These are phyloP conservation scores for Cladorhizidae sp. DNA, from an alignment of 37 sponge, comb jelly and placozoan genomes.

Conservation along the genomic window DNA sequence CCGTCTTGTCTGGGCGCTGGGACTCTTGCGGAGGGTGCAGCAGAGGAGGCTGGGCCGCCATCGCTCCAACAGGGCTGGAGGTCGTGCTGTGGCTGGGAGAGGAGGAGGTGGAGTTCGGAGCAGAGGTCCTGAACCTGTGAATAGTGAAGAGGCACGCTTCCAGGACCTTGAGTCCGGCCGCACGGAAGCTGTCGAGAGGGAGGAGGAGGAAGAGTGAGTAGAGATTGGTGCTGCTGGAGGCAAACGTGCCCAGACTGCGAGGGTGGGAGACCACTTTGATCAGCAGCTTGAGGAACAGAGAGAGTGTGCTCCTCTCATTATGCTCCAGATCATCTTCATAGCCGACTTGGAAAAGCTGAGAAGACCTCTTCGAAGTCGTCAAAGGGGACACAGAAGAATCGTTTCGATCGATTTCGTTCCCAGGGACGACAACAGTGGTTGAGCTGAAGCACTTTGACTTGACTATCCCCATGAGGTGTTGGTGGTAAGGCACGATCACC, in stretches of 20 bases:
- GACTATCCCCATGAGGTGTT: slow-evolving; percentile 22
- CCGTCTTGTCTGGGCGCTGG: background rate
- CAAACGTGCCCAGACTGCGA: slow-evolving; percentile 25
- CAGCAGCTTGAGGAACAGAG: slow-evolving; percentile 53
- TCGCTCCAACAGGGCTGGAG: slow-evolving; percentile 15
- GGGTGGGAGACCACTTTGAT: slow-evolving; percentile 33
- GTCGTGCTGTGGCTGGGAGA: background rate
- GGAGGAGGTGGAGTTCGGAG: background rate
- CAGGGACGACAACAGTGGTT: no score
- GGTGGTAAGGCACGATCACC: slow-evolving; percentile 46
- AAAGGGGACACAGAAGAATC: background rate
- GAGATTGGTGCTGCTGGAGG: slow-evolving; percentile 10
- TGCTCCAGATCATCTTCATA: slow-evolving; percentile 2
- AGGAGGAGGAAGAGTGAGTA: slow-evolving; percentile 56
- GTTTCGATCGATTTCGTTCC: background rate
- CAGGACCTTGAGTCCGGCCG: slow-evolving; percentile 29
- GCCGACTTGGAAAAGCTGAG: background rate
- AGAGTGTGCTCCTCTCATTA: slow-evolving; percentile 29
- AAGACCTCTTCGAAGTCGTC: background rate
- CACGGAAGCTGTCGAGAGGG: slow-evolving; percentile 30
- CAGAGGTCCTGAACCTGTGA: background rate
- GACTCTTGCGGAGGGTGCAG: background rate
- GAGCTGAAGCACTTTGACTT: slow-evolving; percentile 27
- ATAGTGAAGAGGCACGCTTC: slow-evolving; percentile 41
- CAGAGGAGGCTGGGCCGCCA: background rate